Base-by-base conservation (phyloP, 2,797 vertebrate species). In the Falco peregrinus region DNA sequence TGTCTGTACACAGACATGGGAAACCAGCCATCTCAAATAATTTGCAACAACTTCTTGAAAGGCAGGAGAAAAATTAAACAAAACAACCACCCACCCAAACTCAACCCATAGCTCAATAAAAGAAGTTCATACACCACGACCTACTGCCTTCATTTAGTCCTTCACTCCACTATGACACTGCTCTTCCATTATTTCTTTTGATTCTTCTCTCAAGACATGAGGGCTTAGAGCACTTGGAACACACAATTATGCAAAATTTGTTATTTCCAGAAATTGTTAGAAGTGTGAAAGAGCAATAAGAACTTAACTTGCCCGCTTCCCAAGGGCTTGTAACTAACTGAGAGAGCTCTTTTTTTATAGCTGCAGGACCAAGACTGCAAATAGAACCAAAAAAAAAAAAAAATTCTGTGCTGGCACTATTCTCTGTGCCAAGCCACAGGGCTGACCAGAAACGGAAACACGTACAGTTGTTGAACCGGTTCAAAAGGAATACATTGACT, bases 101-200 rank as follows among this genome's bases (percentile, higher is more conserved):
- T 47, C 70, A 70, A 41, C 15, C 37, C 22, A 7, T 1, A 13
- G 26, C 41, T 64, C 41, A 47, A 12, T 20, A 13, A n/a, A 37
- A 6, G 31, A 26, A 0, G 10, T 10, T 70, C 15, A 20, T 4
- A n/a, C 13, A 3, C n/a, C 50, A 15, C 1, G 18, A 57, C 18
- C 59, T 56, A 18, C 6, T 12, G 37, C 59, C 78, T 29, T 47
- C 14, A 28, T 43, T 69, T 24, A 61, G 39, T 33, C 17, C 43
- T 69, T 43, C 20, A 25, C 28, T 60, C n/a, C 33, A 56, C 39
- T 3, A 17, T 17, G 7, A 64, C 43, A 56, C 26, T 29, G 11
- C 10, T 63, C 5, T 13, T 43, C 41, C 16, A 47, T 70, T 33
- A 6, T n/a, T 56, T 47, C 37, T 83, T 84, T 45, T 0, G 0